Evolutionary conservation across 2,113 vertebrate species (phyloP), one percentile per base, ranked within the genome.

Genomic region (Pogona vitticeps): DNA sequence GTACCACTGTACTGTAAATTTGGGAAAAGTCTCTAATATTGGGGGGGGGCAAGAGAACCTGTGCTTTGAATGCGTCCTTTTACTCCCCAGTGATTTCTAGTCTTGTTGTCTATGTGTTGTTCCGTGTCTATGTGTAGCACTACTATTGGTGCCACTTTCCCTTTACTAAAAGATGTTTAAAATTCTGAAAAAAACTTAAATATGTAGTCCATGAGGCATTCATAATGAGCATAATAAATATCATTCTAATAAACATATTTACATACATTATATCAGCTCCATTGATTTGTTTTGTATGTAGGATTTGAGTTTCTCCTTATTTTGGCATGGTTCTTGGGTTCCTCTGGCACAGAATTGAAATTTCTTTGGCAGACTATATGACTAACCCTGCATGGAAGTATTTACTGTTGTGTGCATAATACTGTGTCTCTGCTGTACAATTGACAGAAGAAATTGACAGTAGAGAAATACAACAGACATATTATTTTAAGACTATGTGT

Each of bases 401-500:
- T 88, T 80, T 91, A 78, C 82, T 85, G 84, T 86, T 79, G 21
- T 6, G 6, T 86, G 42, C 78, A 31, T 83, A 92, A 91, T 89
- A 89, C 68, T 42, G 85, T 85, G 28, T 82, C 79, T 89, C 72
- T 86, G 26, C 56, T 83, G 28, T 84, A 0, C 82, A 59, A 36
- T 86, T 63, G 71, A 85, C 63, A 65, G 71, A 76, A 87, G 90
- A 86, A 90, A 83, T 63, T 65, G 42, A 84, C 90, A 92, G 80
- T 59, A 58, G 76, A 70, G 87, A 91, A 92, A 91, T 89, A 85
- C 84, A 84, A 52, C 85, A 87, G 73, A 75, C 36, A 3, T 81
- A 1, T 88, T 67, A 88, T 88, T 79, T 80, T 67, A 33, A 46
- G 12, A 36, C 81, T 23, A 72, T 93, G 90, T 88, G 71, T 90